Conservation (phyloP, 1,140 invertebrate genomes). For the Harpegnathos saltator region DNA sequence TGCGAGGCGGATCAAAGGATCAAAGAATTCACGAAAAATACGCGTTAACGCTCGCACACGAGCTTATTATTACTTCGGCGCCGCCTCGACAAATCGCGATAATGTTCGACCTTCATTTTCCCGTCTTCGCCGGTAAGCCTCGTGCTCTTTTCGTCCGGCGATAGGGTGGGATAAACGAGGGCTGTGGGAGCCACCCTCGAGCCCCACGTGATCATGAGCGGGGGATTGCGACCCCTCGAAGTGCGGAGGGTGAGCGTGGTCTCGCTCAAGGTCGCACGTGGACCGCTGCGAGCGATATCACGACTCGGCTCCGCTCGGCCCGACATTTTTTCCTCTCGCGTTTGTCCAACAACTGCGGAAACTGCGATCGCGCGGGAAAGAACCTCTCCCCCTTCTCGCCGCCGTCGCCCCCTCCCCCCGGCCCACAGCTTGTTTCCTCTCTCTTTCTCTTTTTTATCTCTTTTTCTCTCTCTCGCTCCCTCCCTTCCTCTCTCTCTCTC, state of each 20-base stretch:
- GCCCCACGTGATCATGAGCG: slow-evolving; percentile 67
- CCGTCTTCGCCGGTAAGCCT: slow-evolving; percentile 1
- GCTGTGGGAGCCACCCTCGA: slow-evolving; percentile 65
- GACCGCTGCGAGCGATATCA: slow-evolving; percentile 69
- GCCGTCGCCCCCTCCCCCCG: no score
- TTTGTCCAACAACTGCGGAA: slow-evolving; percentile 35
- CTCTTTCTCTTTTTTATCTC: no score
- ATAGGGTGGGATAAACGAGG: slow-evolving; percentile 67
- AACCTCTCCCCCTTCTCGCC: background rate
- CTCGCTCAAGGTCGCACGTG: slow-evolving; percentile 83
- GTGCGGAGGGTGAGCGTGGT: slow-evolving; percentile 71
- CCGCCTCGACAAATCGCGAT: slow-evolving; percentile 27
- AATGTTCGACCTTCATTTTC: slow-evolving; percentile 49
- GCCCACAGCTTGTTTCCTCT: no score
- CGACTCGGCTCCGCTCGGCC: slow-evolving; percentile 30
- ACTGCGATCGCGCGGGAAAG: slow-evolving; percentile 21
- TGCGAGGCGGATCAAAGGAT: no score
- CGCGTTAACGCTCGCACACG: no score
- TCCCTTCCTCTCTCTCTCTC: slow-evolving; percentile 8
- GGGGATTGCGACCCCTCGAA: slow-evolving; percentile 74
- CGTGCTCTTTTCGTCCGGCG: slow-evolving; percentile 40
- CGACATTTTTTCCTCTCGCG: slow-evolving; percentile 4
- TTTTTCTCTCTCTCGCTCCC: no score
- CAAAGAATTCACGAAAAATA: no score
- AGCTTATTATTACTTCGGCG: slow-evolving; percentile 7